Evolutionary conservation across 2,797 vertebrate genomes (phyloP), one percentile per base, ranked within the genome.

Genomic region (Streptopelia turtur): DNA sequence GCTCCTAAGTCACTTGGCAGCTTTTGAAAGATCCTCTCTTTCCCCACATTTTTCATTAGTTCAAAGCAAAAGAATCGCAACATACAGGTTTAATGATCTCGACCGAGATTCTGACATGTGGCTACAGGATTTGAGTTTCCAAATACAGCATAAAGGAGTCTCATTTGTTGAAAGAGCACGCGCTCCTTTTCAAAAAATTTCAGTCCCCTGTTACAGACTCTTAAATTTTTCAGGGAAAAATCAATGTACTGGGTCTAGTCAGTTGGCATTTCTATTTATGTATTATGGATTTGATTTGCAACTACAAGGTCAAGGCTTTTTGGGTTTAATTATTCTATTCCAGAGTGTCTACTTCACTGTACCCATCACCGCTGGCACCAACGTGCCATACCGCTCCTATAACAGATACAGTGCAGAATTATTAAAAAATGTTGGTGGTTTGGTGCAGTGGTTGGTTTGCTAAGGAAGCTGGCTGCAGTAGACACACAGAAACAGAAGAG

Each of bases 1-100:
- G 78, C 75, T 91, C 82, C 71, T 83, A 87, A 94, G 71, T 89
- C 68, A 92, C 37, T 50, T 68, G 53, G 30, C 25, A 84, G 37
- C 81, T 92, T 95, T 87, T 77, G 45, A 77, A 87, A 78, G 49
- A 25, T 80, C 53, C 31, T 66, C 33, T 86, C 49, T 74, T 83
- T 61, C 35, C 11, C 20, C 31, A 31, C 0, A 0, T 61, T 65
- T 82, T 83, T 76, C 56, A 71, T 25, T 20, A 35, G 12, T 90
- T 95, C 33, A 88, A 71, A 92, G 60, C 30, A 68, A 70, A 87
- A 79, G 53, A 69, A 70, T 60, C 2, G 0, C 37, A 82, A 60
- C 45, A 56, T 10, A 37, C 6, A 33, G n/a, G 22, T 60, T 89
- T 90, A 92, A 84, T 43, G 71, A 93, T 43, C n/a, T 21, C 47